Evolutionary conservation across 2,888 invertebrate species (phyloP), one percentile per base, ranked within the genome.

Genomic region (Athetis lepigone): DNA sequence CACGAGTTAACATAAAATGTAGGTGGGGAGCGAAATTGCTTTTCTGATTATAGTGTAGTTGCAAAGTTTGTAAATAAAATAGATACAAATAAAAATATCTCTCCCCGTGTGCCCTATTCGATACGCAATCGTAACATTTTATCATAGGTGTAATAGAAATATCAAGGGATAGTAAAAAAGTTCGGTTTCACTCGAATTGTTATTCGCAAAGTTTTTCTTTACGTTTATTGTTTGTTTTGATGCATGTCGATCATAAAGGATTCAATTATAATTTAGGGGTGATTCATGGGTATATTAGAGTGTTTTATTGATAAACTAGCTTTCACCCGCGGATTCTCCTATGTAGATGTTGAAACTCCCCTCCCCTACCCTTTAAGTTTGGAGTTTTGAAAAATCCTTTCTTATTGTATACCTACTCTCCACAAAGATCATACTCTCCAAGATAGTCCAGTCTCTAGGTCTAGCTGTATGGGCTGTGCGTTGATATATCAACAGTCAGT

Each of bases 111-210:
- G 79, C 74, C 54, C 65, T 76, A 75, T 81, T 81, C 79, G 75
- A 78, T 75, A 82, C 81, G 84, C 83, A 75, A 84, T 89, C 90
- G 85, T 92, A 88, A 93, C 92, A 94, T 93, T 92, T 90, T 88
- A 93, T 95, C 94, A 94, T 93, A 94, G 92, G 94, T 94, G 93
- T 91, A 94, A 92, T 92, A 87, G 88, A 90, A 90, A 92, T 90
- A 90, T 88, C 87, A 85, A 84, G 80, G 71, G 89, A 88, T 85
- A 90, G 89, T 94, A 94, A 94, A 93, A 91, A 94, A 92, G 85
- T 91, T 91, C 82, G 78, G 79, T 77, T 82, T 75, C 83, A 62
- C 45, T 62, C 50, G 72, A 81, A 85, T 84, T 81, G 88, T 90
- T 91, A 89, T 91, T 85, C 84, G 81, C 81, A 75, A 91, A 92